Evolutionary conservation across 1,140 invertebrate genomes (phyloP), one percentile per base, ranked within the genome.

Genomic region (Antheraea pernyi): DNA sequence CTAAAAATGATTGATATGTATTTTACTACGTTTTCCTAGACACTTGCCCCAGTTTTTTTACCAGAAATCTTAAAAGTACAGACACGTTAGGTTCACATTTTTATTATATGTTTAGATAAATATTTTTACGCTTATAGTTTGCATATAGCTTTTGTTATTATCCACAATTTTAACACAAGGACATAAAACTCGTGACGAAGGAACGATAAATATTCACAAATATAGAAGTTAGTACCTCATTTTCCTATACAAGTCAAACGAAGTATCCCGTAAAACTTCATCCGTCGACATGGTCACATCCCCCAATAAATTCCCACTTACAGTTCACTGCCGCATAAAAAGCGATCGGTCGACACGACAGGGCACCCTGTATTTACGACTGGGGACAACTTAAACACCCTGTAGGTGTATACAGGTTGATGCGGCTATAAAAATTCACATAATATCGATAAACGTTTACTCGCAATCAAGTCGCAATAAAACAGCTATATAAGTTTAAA

Each of bases 361-460:
- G 46, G 39, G 46, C 46, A 68, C 69, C 68, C 75, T 66, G 76
- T 74, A 79, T 88, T 87, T 88, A 89, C 83, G 84, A 85, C 69
- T 74, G 66, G 70, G 78, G 78, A 71, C 46, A 80, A 79, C 69
- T 81, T 81, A 80, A 82, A 80, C 84, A 79, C 75, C 78, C 79
- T 75, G 75, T 82, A 82, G 77, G 46, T 53, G 46, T 53, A n/a
- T 53, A 53, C 46, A 53, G 46, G 46, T 53, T 79, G 83, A 87
- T 84, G 79, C 74, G 73, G 80, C 77, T 68, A 83, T 89, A 88
- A 89, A 84, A 85, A 72, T 68, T 68, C 76, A 75, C 73, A 78
- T 83, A 79, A 82, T 83, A 80, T 83, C 83, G 79, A 73, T 81
- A 86, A 88, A 84, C 85, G 86, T 82, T 87, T 86, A 88, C 79